Conservation (phyloP, 1,140 invertebrate species). For the Nomia melanderi region DNA sequence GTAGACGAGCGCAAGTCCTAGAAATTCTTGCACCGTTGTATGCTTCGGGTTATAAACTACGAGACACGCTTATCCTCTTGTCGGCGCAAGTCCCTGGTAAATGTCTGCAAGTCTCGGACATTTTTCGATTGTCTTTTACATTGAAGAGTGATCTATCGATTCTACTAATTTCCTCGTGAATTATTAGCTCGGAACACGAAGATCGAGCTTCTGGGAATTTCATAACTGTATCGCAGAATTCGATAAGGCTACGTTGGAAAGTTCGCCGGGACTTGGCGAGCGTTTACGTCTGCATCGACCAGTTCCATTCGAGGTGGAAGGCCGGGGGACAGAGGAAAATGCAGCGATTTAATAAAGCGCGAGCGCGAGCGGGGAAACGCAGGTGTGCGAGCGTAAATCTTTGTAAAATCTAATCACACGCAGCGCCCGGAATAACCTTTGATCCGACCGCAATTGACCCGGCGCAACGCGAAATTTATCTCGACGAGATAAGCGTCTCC, state of each 20-base stretch:
- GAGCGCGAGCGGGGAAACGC: constrained; percentile 4
- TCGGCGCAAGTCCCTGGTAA: background rate
- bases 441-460: background rate
- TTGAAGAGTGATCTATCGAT: background rate
- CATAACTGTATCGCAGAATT: background rate
- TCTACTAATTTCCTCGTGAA: background rate
- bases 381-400: constrained; percentile 30
- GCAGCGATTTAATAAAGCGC: constrained; percentile 24
- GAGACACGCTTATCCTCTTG: background rate
- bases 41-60: background rate
- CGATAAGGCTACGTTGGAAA: constrained; percentile 1
- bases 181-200: background rate
- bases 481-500: no score
- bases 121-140: background rate
- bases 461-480: no score
- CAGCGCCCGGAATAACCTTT: constrained; percentile 27
- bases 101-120: background rate
- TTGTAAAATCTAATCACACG: constrained; percentile 18
- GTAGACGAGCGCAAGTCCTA: background rate
- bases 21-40: background rate
- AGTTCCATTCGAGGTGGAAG: background rate
- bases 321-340: constrained; percentile 8
- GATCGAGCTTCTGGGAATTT: no score
- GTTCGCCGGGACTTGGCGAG: background rate
- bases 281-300: constrained; percentile 17